Base-by-base conservation (phyloP, 2,888 invertebrate species). In the Drosophila mettleri region DNA sequence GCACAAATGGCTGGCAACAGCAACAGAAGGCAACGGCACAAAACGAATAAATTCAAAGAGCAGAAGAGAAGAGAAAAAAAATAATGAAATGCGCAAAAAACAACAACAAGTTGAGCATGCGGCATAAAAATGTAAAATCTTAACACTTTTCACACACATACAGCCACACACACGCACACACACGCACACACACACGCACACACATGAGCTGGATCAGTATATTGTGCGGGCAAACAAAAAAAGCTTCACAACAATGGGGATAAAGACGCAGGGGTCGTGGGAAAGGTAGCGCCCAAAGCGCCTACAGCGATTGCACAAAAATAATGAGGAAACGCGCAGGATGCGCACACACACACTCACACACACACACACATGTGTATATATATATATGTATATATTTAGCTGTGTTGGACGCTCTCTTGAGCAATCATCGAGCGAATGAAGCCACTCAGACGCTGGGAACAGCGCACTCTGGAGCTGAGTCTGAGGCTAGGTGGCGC, bases 231-330 rank as follows among this genome's bases (percentile, higher is more conserved):
- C 68, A 63, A 78, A 74, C 69, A 76, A 72, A 84, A 83, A 84
- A 70, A 55, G 57, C 55, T 60, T 46, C 63, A 45, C 67, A 74
- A 74, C 74, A 76, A 76, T 74, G 61, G 65, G 74, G 46, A 66
- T 66, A 74, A 76, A 63, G 36, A 33, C 63, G 68, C 38, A 63
- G 51, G 62, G 69, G 62, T 52, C 69, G 57, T 49, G 62, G 55
- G 18, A 60, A 63, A 58, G 49, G 62, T 63, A 52, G 58, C 71
- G 57, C 66, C 72, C 65, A 85, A 70, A 85, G 77, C 74, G 81
- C 86, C 84, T 74, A 63, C 71, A 86, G 88, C 86, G 81, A 88
- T 82, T 86, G 86, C 86, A 86, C 86, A 88, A 84, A 86, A 86
- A 86, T 86, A 86, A 86, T 86, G 88, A 86, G 84, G 77, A 88